Evolutionary conservation across 2,888 invertebrate genomes (phyloP), one percentile per base, ranked within the genome.

Genomic region (Carterocephalus palaemon): DNA sequence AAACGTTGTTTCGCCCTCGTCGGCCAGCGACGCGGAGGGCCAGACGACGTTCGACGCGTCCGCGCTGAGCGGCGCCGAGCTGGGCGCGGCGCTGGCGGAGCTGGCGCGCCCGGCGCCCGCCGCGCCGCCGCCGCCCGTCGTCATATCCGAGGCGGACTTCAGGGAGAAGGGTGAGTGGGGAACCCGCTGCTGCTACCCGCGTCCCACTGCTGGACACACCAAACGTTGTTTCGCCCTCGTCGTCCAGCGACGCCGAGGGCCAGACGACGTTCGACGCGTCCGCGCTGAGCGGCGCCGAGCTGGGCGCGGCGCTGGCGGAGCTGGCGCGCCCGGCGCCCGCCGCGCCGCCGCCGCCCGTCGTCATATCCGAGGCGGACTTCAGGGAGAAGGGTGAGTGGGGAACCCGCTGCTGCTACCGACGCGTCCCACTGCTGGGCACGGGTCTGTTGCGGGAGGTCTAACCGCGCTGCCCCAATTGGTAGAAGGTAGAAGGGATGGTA

Each of bases 71-170:
- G 75, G 70, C 1, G 75, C 73, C 34, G 66, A 75, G 54, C 52
- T 80, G 31, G 26, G 52, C 0, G 41, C 10, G 0, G 75, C 74
- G 9, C 53, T 75, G 8, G 68, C 63, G 0, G 57, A 54, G 20
- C 59, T 72, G 32, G 13, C 5, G 24, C 24, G 19, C 32, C 51
- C 0, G 39, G 20, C 19, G 49, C 54, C 29, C 41, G 23, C 13
- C 39, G 49, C 0, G 28, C 33, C 68, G n/a, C 67, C 73, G 17
- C 72, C 81, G 26, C 85, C 85, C 12, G 50, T 76, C 17, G 66
- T 87, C 59, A 87, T 87, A 42, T 85, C 87, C 0, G 87, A 88
- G 55, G 85, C 86, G 0, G 85, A 86, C 55, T 85, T 88, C 49
- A 62, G 80, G 17, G 87, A 88, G 56, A 85, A 85, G 59, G 86